Evolutionary conservation across 64 coral and sea anemone species (phyloP).

Genomic region (Orbicella faveolata): DNA sequence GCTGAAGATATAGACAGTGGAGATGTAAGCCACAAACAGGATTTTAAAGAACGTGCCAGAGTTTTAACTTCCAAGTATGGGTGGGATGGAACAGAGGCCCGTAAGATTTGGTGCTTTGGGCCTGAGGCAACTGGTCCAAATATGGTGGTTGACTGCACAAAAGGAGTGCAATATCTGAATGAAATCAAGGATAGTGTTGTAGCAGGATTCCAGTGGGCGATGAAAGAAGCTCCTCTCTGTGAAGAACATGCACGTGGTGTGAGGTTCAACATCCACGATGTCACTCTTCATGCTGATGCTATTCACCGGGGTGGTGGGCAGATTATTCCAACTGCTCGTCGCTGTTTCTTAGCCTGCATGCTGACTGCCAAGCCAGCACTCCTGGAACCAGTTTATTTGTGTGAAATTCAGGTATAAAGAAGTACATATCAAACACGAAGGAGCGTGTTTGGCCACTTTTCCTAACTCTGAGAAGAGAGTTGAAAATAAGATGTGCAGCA

Average conservation of each 20-base stretch:
- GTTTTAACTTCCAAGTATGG: conserved; percentile 71
- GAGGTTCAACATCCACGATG: conserved; percentile 86
- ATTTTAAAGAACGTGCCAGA: conserved; percentile 69
- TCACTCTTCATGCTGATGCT: conserved; percentile 93
- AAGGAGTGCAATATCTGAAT: conserved; percentile 97
- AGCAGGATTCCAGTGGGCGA: conserved; percentile 98
- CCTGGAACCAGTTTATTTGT: conserved; percentile 84
- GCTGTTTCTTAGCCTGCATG: conserved; percentile 88
- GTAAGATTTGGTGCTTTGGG: conserved; percentile 99
- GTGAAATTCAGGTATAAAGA: conserved; percentile 85
- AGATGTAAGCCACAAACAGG: conserved; percentile 64
- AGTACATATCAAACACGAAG: too few species aligned
- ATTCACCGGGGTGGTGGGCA: conserved; percentile 97
- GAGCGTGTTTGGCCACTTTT: too few species aligned
- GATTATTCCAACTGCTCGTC: conserved; percentile 93
- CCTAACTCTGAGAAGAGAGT: too few species aligned
- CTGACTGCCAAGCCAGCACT: conserved; percentile 75
- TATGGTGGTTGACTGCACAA: conserved; percentile 76
- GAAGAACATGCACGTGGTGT: conserved; percentile 97
- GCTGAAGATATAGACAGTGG: conserved; percentile 89
- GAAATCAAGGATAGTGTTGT: conserved; percentile 99
- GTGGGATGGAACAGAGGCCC: conserved; percentile 65
- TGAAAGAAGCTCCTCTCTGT: conserved; percentile 92
- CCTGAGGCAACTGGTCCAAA: conserved; percentile 93
- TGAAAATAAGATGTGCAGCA: too few species aligned